phyloP scores from a whole-genome alignment of 1,140 invertebrate genomes.

The Tribolium madens region DNA sequence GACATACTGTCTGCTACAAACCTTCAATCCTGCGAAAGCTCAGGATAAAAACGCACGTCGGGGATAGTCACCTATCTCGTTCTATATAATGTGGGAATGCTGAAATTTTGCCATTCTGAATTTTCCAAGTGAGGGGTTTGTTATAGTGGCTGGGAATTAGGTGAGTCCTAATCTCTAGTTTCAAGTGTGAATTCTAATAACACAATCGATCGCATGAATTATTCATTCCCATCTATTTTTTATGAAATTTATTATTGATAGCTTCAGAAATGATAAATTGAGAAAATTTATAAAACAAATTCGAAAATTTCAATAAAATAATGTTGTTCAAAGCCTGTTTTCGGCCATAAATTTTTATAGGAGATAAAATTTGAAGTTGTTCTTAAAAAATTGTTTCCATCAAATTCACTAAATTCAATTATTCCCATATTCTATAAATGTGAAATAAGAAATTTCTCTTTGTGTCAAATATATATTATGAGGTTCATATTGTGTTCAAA shows the following conservation, averaged over 20 bases:
- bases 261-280: not conserved
- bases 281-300: not conserved
- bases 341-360: not conserved
- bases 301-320: not conserved
- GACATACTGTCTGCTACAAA: not conserved
- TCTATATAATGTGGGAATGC: slow-evolving; percentile 40
- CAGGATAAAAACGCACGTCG: slow-evolving; percentile 29
- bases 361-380: not conserved
- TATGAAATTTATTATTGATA: too few species aligned
- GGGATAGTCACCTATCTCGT: not conserved
- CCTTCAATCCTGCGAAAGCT: slow-evolving; percentile 17
- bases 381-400: too few species aligned
- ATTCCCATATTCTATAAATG: too few species aligned
- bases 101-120: slow-evolving; percentile 40
- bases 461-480: not conserved
- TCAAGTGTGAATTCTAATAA: too few species aligned
- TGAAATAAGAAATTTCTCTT: not conserved
- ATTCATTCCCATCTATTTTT: too few species aligned
- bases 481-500: not conserved
- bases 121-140: slow-evolving; percentile 28
- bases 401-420: too few species aligned
- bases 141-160: slow-evolving; percentile 5
- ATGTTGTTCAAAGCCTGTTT: not conserved
- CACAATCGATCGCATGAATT: too few species aligned
- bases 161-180: slow-evolving; percentile 7